Base-by-base conservation (phyloP, 2,888 invertebrate species). In the Gortyna flavago region DNA sequence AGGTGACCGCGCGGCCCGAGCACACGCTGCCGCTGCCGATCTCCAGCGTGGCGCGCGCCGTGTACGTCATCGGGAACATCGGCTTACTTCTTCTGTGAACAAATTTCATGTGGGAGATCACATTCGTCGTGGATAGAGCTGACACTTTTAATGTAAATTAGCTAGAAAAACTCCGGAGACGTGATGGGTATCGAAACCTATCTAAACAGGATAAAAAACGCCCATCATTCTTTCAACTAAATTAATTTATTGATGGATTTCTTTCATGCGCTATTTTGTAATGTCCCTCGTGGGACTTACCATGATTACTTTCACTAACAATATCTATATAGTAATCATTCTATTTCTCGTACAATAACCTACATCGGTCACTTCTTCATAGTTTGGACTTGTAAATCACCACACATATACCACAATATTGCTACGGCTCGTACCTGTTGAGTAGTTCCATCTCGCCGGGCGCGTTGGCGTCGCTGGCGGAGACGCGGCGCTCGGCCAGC, bases 1-100 rank as follows among this genome's bases (percentile, higher is more conserved):
- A 95, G 93, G 96, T 96, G 94, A 95, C 95, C 92, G 96, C 96
- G 94, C 96, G 96, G 94, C 96, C 96, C 93, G 95, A 93, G 92
- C 95, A 91, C 93, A 95, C 95, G 91, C 94, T 93, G 93, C 95
- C 94, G 93, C 95, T 95, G 92, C 96, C 96, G 92, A 97, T 97
- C 94, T 97, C 97, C 88, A 97, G 95, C 81, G 96, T 95, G 77
- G 96, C 96, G 90, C 96, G 95, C 90, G 97, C 96, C 88, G 97
- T 97, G 93, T 96, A 97, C 93, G 95, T 96, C 94, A 96, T 93
- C 92, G 96, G 96, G 94, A 94, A 94, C 93, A 92, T 92, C 90
- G 96, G 94, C 92, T 95, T 95, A 91, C 94, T 95, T 92, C 95
- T 92, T 91, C 96, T 96, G 95, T 88, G 91, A 91, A 93, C 92